phyloP scores from a whole-genome alignment of 2,888 invertebrate species.

The Ceriagrion tenellum region DNA sequence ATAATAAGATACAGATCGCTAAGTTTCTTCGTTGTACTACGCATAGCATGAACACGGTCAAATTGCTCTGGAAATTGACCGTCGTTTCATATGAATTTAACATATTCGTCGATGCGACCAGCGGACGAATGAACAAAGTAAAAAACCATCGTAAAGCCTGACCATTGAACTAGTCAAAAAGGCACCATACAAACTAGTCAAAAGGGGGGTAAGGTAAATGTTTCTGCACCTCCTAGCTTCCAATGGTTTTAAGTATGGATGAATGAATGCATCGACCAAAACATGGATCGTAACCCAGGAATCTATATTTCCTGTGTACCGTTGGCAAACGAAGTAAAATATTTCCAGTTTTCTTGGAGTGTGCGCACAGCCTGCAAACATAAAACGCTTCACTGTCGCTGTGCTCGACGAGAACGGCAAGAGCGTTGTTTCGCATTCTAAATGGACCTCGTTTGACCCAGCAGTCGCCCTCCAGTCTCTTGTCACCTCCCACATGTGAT shows the following conservation, averaged over 20 bases:
- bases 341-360: neutral
- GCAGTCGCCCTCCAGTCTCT: neutral
- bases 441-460: slow-evolving; percentile 61
- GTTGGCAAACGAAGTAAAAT: neutral
- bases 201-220: neutral
- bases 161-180: neutral
- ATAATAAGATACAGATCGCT: too few relatives aligned
- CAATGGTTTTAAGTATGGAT: neutral
- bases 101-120: neutral
- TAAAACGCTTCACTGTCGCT: slow-evolving; percentile 28
- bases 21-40: too few relatives aligned
- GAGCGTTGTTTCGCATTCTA: slow-evolving; percentile 40
- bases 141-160: neutral
- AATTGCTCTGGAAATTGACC: neutral
- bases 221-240: neutral
- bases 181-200: neutral
- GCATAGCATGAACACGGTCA: neutral
- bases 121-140: neutral
- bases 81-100: neutral
- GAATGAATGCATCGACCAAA: neutral
- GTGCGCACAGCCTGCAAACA: neutral
- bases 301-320: neutral
- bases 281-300: neutral
- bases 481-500: neutral
- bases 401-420: neutral